Evolutionary conservation across 1,140 invertebrate species (phyloP).

Genomic region (Agrilus planipennis): DNA sequence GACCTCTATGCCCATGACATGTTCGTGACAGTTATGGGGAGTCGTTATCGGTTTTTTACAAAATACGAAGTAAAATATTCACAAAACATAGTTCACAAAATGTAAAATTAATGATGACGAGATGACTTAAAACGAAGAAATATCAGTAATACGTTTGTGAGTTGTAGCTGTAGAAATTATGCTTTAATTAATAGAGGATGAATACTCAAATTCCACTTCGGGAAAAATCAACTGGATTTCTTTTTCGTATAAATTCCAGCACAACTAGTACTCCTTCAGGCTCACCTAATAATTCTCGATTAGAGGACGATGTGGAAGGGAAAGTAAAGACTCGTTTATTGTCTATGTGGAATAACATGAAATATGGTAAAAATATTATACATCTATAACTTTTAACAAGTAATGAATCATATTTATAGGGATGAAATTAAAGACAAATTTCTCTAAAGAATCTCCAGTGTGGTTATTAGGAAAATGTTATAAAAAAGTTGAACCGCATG

Average conservation of each 20-base stretch:
- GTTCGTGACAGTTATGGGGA: too few species aligned
- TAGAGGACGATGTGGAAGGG: slow-evolving; percentile 41
- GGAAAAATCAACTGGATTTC: slow-evolving; percentile 15
- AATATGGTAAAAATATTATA: slow-evolving; percentile 53
- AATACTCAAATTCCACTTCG: slow-evolving; percentile 19
- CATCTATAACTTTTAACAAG: not conserved
- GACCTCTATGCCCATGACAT: too few species aligned
- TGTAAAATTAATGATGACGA: too few species aligned
- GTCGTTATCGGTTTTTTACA: too few species aligned
- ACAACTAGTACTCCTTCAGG: slow-evolving; percentile 12
- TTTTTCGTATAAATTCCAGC: slow-evolving; percentile 16
- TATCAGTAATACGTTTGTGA: too few species aligned
- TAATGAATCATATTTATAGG: slow-evolving; percentile 15
- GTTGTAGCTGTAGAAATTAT: too few species aligned
- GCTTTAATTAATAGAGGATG: too few species aligned
- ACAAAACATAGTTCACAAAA: too few species aligned
- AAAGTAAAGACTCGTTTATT: slow-evolving; percentile 70
- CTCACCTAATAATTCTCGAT: slow-evolving; percentile 12
- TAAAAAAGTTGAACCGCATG: slow-evolving; percentile 49
- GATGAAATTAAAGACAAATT: slow-evolving; percentile 64
- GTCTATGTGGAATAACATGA: slow-evolving; percentile 84
- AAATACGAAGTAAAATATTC: too few species aligned
- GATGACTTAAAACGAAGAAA: too few species aligned
- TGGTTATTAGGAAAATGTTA: slow-evolving; percentile 74
- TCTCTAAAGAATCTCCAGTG: slow-evolving; percentile 76